Conservation (phyloP, 2,113 vertebrate genomes). For the Callithrix jacchus region DNA sequence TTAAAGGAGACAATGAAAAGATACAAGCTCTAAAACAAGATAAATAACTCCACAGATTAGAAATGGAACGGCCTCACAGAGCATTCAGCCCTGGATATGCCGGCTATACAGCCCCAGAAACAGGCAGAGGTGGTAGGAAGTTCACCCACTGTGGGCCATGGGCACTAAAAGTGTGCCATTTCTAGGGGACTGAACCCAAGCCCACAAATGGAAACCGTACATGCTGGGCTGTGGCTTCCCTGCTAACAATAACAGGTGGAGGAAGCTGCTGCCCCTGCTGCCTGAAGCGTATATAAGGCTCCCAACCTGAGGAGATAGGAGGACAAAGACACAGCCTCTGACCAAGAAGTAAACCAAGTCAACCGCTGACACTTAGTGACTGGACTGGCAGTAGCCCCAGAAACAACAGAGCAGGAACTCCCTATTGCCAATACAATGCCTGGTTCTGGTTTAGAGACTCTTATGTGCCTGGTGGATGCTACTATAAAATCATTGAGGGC, state of each 20-base stretch:
- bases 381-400: too few species aligned
- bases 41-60: not conserved
- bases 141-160: not conserved
- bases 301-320: not conserved
- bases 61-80: not conserved
- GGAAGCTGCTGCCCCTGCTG: not conserved
- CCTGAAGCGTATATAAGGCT: not conserved
- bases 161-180: not conserved
- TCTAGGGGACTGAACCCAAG: not conserved
- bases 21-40: not conserved
- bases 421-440: not conserved
- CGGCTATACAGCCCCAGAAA: not conserved
- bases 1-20: not conserved
- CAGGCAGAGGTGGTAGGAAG: not conserved
- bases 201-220: not conserved
- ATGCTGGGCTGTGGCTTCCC: not conserved
- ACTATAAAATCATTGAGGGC: not conserved
- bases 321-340: not conserved
- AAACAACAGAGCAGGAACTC: not conserved
- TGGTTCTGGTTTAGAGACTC: slow-evolving; percentile 1
- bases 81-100: not conserved
- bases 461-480: not conserved
- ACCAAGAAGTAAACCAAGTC: not conserved
- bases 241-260: not conserved
- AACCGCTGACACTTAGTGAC: not conserved